These are phyloP conservation scores for Coilia nasus DNA, from an alignment of 2,797 vertebrate species.

Conservation along the genomic window DNA sequence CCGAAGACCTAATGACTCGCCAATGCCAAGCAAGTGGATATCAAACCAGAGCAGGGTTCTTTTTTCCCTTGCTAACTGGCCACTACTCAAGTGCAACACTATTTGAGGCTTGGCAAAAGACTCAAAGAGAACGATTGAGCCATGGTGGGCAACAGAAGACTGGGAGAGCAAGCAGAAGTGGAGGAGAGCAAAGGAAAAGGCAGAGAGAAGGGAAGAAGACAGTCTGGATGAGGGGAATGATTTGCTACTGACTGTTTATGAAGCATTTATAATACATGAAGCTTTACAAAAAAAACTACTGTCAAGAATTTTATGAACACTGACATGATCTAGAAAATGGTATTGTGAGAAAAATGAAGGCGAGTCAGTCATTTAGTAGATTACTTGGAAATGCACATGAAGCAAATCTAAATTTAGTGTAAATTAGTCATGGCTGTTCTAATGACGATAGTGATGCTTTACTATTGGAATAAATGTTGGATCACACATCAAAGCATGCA, in stretches of 20 bases:
- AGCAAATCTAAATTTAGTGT: conserved; percentile 31
- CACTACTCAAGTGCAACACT: conserved; percentile 68
- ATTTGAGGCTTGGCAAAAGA: conserved; percentile 65
- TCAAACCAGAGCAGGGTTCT: conserved; percentile 52
- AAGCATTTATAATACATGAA: background rate
- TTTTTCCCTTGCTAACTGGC: conserved; percentile 61
- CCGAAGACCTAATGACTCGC: conserved; percentile 67
- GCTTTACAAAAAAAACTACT: background rate
- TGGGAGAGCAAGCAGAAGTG: conserved; percentile 29
- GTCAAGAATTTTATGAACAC: conserved; percentile 42
- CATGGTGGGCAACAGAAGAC: conserved; percentile 47
- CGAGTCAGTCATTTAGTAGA: conserved; percentile 25
- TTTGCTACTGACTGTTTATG: conserved; percentile 53
- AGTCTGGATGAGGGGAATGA: conserved; percentile 48
- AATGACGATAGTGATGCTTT: background rate
- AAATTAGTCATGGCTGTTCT: conserved; percentile 21
- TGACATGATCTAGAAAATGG: conserved; percentile 32
- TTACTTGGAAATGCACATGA: conserved; percentile 36
- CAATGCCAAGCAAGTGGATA: conserved; percentile 68
- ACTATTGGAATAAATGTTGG: too few relatives aligned
- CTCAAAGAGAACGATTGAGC: conserved; percentile 58
- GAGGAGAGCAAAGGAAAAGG: conserved; percentile 33
- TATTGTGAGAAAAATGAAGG: conserved; percentile 28
- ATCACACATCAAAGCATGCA: too few relatives aligned
- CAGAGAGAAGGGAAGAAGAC: conserved; percentile 46